These are phyloP conservation scores for Nothoprocta perdicaria DNA, from an alignment of 2,113 vertebrate genomes.

Conservation along the genomic window DNA sequence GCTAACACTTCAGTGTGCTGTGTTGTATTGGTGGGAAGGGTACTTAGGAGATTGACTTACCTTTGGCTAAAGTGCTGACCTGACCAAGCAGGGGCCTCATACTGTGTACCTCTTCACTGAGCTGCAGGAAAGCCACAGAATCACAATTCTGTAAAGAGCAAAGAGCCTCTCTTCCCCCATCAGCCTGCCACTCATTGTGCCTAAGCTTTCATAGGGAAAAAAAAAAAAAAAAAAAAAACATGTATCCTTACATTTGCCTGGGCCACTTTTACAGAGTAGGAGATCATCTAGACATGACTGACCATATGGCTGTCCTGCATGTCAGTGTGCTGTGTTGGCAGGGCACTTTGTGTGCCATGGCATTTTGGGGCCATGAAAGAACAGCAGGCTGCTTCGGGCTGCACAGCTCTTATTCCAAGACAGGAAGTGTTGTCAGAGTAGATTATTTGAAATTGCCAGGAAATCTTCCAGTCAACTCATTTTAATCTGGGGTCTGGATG, in stretches of 20 bases:
- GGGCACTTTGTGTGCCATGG: background rate
- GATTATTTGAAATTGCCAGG: background rate
- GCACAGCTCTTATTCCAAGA: background rate
- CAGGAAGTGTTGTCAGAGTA: conserved; percentile 34
- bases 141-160: background rate
- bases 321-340: background rate
- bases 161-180: background rate
- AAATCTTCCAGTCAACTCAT: conserved; percentile 22
- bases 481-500: background rate
- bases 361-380: background rate
- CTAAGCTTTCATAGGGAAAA: background rate
- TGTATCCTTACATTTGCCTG: background rate
- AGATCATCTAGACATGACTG: accelerated
- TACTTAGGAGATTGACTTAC: background rate
- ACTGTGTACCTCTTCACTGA: background rate
- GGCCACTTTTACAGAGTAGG: background rate
- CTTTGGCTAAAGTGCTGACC: background rate
- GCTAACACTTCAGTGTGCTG: background rate
- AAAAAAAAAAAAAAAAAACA: background rate
- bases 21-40: background rate
- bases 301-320: background rate
- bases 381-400: background rate
- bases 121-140: background rate
- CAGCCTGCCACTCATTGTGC: background rate
- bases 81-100: background rate